Conservation (phyloP, 2,797 vertebrate species). For the Melanotaenia maccullochi region DNA sequence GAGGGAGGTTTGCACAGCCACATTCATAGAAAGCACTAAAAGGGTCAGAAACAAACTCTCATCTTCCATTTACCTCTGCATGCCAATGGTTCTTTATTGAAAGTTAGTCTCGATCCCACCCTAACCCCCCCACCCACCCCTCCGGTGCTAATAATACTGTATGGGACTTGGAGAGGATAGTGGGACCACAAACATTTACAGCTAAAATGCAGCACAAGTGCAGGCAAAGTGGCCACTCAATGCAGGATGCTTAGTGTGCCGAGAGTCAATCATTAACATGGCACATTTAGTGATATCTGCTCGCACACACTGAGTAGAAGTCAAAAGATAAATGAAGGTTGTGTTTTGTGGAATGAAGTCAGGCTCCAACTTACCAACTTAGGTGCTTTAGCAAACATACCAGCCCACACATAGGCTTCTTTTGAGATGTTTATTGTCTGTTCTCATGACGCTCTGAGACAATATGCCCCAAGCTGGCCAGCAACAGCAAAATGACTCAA, state of each 20-base stretch:
- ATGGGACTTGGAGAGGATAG: conserved; percentile 69
- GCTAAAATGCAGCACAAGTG: conserved; percentile 76
- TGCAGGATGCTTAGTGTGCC: conserved; percentile 64
- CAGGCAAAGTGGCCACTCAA: conserved; percentile 76
- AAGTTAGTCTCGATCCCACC: conserved; percentile 62
- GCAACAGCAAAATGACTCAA: conserved; percentile 46
- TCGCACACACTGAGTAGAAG: conserved; percentile 55
- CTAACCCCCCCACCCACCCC: conserved; percentile 40
- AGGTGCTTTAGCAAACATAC: conserved; percentile 69
- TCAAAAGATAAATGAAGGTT: conserved; percentile 77
- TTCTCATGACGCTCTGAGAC: conserved; percentile 53
- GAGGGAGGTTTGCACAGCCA: conserved; percentile 69
- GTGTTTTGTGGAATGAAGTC: conserved; percentile 62
- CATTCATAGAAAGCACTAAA: conserved; percentile 77
- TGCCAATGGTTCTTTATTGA: conserved; percentile 76
- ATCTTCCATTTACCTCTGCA: conserved; percentile 74
- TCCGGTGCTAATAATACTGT: conserved; percentile 71
- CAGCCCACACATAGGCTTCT: conserved; percentile 45
- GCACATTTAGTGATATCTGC: conserved; percentile 76
- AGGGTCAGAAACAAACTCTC: conserved; percentile 71
- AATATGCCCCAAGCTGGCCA: conserved; percentile 42
- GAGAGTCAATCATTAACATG: conserved; percentile 80
- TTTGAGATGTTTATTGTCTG: conserved; percentile 51
- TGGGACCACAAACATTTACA: conserved; percentile 77
- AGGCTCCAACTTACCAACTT: conserved; percentile 54